Evolutionary conservation across 2,797 vertebrate species (phyloP).

Genomic region (Hydrocynus forskahlii): DNA sequence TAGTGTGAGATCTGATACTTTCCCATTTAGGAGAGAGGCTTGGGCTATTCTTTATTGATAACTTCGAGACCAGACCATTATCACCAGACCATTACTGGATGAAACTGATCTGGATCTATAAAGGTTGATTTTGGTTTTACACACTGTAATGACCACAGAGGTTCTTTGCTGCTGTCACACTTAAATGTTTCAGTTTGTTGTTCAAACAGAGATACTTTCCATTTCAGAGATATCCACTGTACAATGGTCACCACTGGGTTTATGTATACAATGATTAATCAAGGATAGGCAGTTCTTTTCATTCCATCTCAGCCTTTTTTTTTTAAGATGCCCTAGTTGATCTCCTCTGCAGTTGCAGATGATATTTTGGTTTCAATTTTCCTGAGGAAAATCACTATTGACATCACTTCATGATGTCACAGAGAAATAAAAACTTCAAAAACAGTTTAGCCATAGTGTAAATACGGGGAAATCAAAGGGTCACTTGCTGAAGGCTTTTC

Average conservation of each 20-base stretch:
- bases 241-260: background rate
- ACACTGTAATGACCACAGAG: too few relatives aligned
- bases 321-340: constrained; percentile 8
- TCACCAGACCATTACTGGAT: too few relatives aligned
- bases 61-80: too few relatives aligned
- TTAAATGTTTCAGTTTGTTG: background rate
- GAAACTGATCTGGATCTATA: too few relatives aligned
- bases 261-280: background rate
- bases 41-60: too few relatives aligned
- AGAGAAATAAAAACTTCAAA: constrained; percentile 35
- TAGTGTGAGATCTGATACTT: too few relatives aligned
- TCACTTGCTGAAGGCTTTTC: constrained; percentile 20
- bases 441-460: constrained; percentile 28
- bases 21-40: too few relatives aligned
- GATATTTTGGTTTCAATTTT: constrained; percentile 37
- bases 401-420: constrained; percentile 23
- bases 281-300: constrained; percentile 10
- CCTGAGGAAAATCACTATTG: constrained; percentile 1
- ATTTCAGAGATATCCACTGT: background rate
- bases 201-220: background rate
- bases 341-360: constrained; percentile 31
- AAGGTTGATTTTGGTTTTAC: too few relatives aligned
- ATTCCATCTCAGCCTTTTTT: background rate
- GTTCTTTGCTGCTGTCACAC: background rate
- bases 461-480: constrained; percentile 38